These are phyloP conservation scores for Dicaeum eximium DNA, from an alignment of 2,113 vertebrate species.

Conservation along the genomic window DNA sequence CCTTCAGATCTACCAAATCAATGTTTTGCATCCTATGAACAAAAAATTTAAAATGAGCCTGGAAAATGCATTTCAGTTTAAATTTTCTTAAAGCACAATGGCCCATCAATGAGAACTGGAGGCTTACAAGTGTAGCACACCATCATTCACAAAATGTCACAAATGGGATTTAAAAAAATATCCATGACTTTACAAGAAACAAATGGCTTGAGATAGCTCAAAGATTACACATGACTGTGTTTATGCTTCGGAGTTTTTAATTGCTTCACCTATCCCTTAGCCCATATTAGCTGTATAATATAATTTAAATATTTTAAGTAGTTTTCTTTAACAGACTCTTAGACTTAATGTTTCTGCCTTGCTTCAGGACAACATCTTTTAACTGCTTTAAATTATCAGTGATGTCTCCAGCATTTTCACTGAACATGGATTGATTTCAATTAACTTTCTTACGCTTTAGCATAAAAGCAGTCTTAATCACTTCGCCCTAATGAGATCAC, in stretches of 20 bases:
- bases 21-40: background rate
- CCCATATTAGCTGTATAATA: slow-evolving; percentile 44
- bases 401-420: slow-evolving; percentile 65
- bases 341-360: slow-evolving; percentile 59
- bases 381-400: slow-evolving; percentile 74
- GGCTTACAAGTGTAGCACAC: background rate
- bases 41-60: background rate
- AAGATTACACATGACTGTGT: slow-evolving; percentile 9
- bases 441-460: slow-evolving; percentile 71
- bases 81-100: background rate
- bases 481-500: slow-evolving; percentile 71
- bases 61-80: background rate
- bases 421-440: slow-evolving; percentile 74
- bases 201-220: background rate
- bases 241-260: slow-evolving; percentile 42
- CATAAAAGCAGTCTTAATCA: slow-evolving; percentile 70
- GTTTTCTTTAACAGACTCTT: slow-evolving; percentile 67
- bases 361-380: slow-evolving; percentile 71
- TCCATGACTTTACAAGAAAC: background rate
- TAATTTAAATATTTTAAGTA: slow-evolving; percentile 61
- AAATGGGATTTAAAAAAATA: background rate
- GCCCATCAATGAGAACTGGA: background rate
- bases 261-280: slow-evolving; percentile 30
- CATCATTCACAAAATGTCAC: background rate
- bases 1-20: background rate